A percentile compares a stretch with the other conserved stretches of the same genome.
Conservation (phyloP, 2,113 vertebrate species). For the Pseudolaguvia tuberculata region DNA sequence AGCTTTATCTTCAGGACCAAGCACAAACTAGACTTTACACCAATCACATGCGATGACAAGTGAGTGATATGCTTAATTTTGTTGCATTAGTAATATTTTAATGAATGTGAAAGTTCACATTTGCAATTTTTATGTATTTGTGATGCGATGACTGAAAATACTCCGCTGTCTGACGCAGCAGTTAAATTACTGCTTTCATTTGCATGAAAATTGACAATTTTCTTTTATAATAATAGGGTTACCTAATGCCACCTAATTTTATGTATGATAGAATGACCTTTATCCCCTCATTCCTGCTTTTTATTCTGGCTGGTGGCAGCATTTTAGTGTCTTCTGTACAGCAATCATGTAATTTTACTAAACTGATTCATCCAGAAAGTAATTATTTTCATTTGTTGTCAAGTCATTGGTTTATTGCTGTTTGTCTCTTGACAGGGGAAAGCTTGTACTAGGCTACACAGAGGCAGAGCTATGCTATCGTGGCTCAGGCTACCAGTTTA, state of each 20-base stretch:
- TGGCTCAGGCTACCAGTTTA: conserved; percentile 71
- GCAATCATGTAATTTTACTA: neutral
- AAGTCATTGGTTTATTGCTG: neutral
- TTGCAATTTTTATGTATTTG: too few relatives aligned
- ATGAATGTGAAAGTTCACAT: neutral
- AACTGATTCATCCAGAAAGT: neutral
- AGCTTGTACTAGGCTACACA: conserved; percentile 68
- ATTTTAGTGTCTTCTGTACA: neutral
- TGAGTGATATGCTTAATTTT: conserved; percentile 54
- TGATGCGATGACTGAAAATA: too few relatives aligned
- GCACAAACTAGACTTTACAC: conserved; percentile 83
- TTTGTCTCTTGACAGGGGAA: conserved; percentile 56
- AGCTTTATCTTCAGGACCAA: conserved; percentile 83
- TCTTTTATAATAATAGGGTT: too few relatives aligned
- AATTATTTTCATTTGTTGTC: neutral
- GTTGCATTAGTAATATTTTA: neutral
- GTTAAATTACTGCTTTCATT: too few relatives aligned
- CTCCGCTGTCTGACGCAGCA: too few relatives aligned
- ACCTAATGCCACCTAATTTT: too few relatives aligned
- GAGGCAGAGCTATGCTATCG: conserved; percentile 66
- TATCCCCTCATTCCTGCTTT: neutral
- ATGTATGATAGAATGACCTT: conserved; percentile 7
- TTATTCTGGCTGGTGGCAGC: neutral
- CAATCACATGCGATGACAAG: conserved; percentile 78
- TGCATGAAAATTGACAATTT: too few relatives aligned